Conservation (phyloP, 2,113 vertebrate species). For the Prunella fulvescens region DNA sequence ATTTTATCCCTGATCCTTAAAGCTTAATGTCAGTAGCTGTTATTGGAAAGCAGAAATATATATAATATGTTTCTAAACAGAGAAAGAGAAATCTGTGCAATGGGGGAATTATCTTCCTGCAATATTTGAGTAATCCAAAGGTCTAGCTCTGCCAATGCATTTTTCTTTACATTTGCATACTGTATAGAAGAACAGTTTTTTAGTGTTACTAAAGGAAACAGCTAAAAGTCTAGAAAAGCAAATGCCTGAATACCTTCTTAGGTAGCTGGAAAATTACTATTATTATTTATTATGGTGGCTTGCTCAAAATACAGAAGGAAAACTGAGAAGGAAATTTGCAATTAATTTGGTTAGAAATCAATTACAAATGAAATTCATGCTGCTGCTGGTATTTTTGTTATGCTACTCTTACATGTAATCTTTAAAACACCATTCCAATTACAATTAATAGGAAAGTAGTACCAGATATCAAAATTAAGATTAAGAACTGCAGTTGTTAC, state of each 20-base stretch:
- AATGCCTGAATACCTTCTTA: background rate
- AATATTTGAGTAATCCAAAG: background rate
- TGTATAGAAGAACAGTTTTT: background rate
- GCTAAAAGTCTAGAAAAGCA: background rate
- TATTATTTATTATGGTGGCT: background rate
- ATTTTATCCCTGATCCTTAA: background rate
- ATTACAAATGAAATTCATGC: background rate
- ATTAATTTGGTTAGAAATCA: background rate
- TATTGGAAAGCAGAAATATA: background rate
- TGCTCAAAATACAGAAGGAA: background rate
- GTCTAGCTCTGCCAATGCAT: background rate
- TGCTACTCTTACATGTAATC: background rate
- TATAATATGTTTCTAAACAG: background rate
- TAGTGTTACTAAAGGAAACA: background rate
- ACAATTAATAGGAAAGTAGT: background rate
- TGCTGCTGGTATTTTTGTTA: background rate
- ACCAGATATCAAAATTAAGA: background rate
- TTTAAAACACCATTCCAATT: background rate
- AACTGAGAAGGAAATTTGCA: background rate
- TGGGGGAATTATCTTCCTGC: background rate
- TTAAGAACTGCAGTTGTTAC: background rate
- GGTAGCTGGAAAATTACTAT: background rate
- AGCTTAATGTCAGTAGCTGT: background rate
- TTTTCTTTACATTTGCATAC: background rate
- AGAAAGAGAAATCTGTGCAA: background rate